These are phyloP conservation scores for Colossoma macropomum DNA, from an alignment of 2,113 vertebrate genomes.

Conservation along the genomic window DNA sequence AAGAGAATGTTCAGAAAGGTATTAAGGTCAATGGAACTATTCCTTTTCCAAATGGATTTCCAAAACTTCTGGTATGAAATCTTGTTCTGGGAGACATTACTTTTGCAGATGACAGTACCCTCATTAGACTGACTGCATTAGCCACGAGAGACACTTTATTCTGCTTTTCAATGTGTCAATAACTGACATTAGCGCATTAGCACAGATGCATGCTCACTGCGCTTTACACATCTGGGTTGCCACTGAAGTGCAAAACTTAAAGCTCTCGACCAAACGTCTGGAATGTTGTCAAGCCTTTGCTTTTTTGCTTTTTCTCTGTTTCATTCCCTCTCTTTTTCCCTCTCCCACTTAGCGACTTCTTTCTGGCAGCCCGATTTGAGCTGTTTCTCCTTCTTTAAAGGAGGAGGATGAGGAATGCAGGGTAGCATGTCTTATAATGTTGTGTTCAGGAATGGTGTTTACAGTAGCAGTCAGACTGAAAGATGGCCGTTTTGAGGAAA, in stretches of 20 bases:
- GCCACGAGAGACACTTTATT: conserved; percentile 47
- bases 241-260: conserved; percentile 30
- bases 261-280: conserved; percentile 21
- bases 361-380: conserved; percentile 64
- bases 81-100: conserved; percentile 60
- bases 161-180: conserved; percentile 44
- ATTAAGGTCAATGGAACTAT: conserved; percentile 61
- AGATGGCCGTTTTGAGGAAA: conserved; percentile 79
- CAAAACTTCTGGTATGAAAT: conserved; percentile 61
- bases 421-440: conserved; percentile 77
- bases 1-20: conserved; percentile 61
- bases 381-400: conserved; percentile 65
- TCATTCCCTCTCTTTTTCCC: conserved; percentile 37
- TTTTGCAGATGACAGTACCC: conserved; percentile 47
- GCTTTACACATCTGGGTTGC: conserved; percentile 21
- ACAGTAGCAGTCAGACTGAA: conserved; percentile 82
- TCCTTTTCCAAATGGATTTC: conserved; percentile 63
- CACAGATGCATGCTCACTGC: background rate
- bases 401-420: conserved; percentile 71
- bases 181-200: conserved; percentile 45
- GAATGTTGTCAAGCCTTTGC: conserved; percentile 21
- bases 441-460: conserved; percentile 80
- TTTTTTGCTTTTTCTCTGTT: conserved; percentile 36
- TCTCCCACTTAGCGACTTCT: conserved; percentile 55
- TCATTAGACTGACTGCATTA: conserved; percentile 56